phyloP scores from a whole-genome alignment of 2,888 invertebrate species.

The Athetis lepigone region DNA sequence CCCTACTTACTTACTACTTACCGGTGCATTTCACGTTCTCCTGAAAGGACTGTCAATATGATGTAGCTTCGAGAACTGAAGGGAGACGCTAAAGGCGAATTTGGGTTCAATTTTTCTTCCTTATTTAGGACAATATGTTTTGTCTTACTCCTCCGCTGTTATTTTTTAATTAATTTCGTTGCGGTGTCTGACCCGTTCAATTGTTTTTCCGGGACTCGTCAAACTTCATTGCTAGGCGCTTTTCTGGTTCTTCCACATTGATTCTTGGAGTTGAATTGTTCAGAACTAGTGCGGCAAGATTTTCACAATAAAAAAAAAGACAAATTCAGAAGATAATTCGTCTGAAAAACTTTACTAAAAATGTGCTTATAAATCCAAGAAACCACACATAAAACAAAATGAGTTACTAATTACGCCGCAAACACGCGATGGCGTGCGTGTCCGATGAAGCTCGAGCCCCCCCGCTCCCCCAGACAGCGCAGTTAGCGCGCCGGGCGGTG shows the following conservation, averaged over 20 bases:
- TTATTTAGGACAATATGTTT: too few relatives aligned
- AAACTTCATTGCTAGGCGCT: too few relatives aligned
- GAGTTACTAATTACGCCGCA: conserved; percentile 30
- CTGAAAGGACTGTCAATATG: conserved; percentile 38
- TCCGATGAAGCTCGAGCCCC: conserved; percentile 34
- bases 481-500: conserved; percentile 44
- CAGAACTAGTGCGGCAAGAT: too few relatives aligned
- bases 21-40: conserved; percentile 43
- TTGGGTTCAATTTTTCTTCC: too few relatives aligned
- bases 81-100: not conserved
- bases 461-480: conserved; percentile 38
- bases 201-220: too few relatives aligned
- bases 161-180: too few relatives aligned
- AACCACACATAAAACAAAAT: conserved; percentile 18
- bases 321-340: not conserved
- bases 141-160: too few relatives aligned
- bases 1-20: conserved; percentile 49
- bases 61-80: conserved; percentile 13
- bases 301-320: too few relatives aligned
- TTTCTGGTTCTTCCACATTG: too few relatives aligned
- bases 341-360: not conserved
- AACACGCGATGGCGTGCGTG: conserved; percentile 53
- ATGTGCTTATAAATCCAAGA: conserved; percentile 17
- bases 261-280: too few relatives aligned
- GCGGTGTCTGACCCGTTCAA: too few relatives aligned